Conservation (phyloP, 2,888 invertebrate genomes). For the Hirtodrosophila duncani region DNA sequence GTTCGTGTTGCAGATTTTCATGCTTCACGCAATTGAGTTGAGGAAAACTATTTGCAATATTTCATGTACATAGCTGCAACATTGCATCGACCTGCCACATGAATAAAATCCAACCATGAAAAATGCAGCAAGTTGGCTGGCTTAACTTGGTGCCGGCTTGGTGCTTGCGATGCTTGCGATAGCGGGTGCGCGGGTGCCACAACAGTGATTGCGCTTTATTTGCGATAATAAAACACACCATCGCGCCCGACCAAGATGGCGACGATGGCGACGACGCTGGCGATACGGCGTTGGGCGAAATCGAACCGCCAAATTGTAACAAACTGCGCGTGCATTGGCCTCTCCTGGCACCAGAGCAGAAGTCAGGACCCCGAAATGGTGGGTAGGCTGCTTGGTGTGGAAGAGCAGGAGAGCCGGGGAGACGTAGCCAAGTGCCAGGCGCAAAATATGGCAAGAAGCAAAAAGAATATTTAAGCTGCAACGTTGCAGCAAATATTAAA, state of each 20-base stretch:
- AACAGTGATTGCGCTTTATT: constrained; percentile 75
- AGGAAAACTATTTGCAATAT: constrained; percentile 72
- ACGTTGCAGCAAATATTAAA: constrained; percentile 67
- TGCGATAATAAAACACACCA: constrained; percentile 74
- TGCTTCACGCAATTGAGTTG: constrained; percentile 62
- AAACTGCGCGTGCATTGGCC: constrained; percentile 69
- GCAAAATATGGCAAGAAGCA: constrained; percentile 51
- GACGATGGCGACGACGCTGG: constrained; percentile 7
- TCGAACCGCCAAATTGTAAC: constrained; percentile 69
- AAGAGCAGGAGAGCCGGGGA: not conserved
- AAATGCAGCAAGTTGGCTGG: constrained; percentile 27
- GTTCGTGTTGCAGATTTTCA: constrained; percentile 38
- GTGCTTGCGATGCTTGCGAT: constrained; percentile 1
- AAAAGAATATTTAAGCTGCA: constrained; percentile 67
- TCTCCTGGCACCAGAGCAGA: constrained; percentile 44
- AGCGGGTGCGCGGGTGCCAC: constrained; percentile 50
- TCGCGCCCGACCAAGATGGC: constrained; percentile 48
- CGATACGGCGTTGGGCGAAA: constrained; percentile 40
- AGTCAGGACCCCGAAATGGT: constrained; percentile 53
- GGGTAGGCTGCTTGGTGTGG: no score
- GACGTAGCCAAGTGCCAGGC: constrained; percentile 24
- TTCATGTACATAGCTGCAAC: no score
- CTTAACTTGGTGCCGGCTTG: constrained; percentile 1
- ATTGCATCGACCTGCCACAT: constrained; percentile 43
- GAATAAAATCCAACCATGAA: constrained; percentile 47